Base-by-base conservation (phyloP, 2,888 invertebrate species). In the Neoaliturus tenellus region DNA sequence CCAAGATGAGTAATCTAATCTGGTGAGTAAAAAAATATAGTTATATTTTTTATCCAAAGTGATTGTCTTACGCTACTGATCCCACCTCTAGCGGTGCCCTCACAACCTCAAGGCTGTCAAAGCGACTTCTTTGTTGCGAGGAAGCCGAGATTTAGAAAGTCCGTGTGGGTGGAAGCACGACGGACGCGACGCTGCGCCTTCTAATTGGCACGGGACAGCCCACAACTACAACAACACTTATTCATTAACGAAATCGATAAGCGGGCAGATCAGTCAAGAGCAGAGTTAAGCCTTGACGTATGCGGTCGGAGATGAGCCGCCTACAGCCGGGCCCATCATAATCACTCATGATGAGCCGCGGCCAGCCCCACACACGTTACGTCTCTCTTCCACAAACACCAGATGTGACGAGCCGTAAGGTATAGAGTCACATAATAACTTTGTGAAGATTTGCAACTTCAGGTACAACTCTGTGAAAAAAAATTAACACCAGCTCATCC, bases 221-320 rank as follows among this genome's bases (percentile, higher is more conserved):
- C 81, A 55, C 55, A 55, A 55, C 55, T 62, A 81, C 81, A 81
- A 80, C 80, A 80, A 62, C 81, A 81, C 71, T 81, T 81, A 81
- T 81, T 81, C 81, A 69, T 81, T 81, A 81, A 81, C 81, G 48
- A 69, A 81, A 81, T 71, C 81, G 81, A 81, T 81, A 81, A 81
- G 69, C 69, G 71, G 33, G 51, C n/a, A 69, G 81, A 81, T 81
- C 81, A 67, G 48, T 81, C 81, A 81, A 25, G 71, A 35, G 71
- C 20, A 48, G 75, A 39, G 44, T n/a, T 28, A 23, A 69, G 69
- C 69, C 69, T 39, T 69, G 69, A 69, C 20, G 23, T 31, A 58
- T 31, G 51, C 51, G 51, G 51, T 51, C 78, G 31, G 10, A 39
- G 28, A 23, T 39, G 35, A 25, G 69, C 81, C 81, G 81, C 81